A percentile compares a stretch with the other conserved stretches of the same genome.
Conservation (phyloP, 2,888 invertebrate genomes). For the Lithosia quadra region DNA sequence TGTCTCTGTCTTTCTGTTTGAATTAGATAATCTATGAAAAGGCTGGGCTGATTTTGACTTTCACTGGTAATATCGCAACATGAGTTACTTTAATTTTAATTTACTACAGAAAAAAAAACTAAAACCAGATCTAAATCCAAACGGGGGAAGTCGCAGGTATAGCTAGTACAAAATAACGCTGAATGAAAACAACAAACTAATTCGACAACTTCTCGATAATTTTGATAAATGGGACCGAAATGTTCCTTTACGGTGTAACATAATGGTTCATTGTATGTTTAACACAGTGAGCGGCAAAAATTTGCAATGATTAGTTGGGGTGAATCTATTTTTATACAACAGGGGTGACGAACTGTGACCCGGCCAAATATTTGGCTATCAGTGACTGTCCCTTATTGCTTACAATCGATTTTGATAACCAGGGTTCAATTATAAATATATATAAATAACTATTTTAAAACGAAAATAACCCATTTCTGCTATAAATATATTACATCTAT, state of each 20-base stretch:
- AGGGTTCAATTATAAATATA: not conserved
- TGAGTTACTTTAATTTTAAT: too few relatives aligned
- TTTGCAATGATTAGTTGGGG: slow-evolving; percentile 75
- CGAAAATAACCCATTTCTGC: too few relatives aligned
- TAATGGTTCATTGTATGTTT: slow-evolving; percentile 51
- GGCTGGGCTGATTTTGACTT: too few relatives aligned
- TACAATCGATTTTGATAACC: slow-evolving; percentile 39
- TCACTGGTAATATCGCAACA: too few relatives aligned
- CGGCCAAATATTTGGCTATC: slow-evolving; percentile 71
- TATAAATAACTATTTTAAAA: not conserved
- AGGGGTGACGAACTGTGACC: slow-evolving; percentile 71
- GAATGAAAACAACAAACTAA: not conserved
- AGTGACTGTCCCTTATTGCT: slow-evolving; percentile 52
- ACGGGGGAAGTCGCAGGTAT: too few relatives aligned
- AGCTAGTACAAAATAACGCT: slow-evolving; percentile 3
- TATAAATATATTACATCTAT: too few relatives aligned
- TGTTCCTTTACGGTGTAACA: slow-evolving; percentile 45
- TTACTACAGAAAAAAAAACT: too few relatives aligned
- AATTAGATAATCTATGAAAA: too few relatives aligned
- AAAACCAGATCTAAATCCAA: too few relatives aligned
- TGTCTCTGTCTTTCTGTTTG: too few relatives aligned
- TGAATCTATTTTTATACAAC: slow-evolving; percentile 71
- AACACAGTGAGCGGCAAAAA: slow-evolving; percentile 66
- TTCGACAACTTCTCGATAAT: slow-evolving; percentile 30
- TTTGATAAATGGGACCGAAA: slow-evolving; percentile 23